A percentile compares a stretch with the other conserved stretches of the same genome.
These are phyloP conservation scores for Acleris laterana DNA, from an alignment of 2,888 invertebrate genomes.

Conservation along the genomic window DNA sequence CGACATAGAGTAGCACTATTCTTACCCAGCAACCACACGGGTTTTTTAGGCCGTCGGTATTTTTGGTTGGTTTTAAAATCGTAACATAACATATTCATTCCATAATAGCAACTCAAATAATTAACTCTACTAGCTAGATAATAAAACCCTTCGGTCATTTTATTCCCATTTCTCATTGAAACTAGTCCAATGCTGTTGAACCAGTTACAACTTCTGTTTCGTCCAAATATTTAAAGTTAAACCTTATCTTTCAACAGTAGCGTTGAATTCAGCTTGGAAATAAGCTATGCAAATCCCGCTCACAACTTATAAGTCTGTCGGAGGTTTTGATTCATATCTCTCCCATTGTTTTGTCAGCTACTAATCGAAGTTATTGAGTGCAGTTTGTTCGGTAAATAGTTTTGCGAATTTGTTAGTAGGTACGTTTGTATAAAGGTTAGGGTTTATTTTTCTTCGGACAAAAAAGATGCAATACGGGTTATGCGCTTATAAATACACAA, in stretches of 20 bases:
- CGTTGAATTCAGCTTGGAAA: constrained; percentile 33
- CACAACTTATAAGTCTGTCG: constrained; percentile 13
- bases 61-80: no score
- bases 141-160: constrained; percentile 7
- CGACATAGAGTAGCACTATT: no score
- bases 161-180: constrained; percentile 20
- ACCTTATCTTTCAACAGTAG: constrained; percentile 34
- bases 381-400: constrained; percentile 13
- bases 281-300: constrained; percentile 27
- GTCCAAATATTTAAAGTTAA: neutral
- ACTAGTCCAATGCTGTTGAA: constrained; percentile 5
- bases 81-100: no score
- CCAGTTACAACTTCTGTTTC: constrained; percentile 11
- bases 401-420: neutral
- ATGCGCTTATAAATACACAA: no score
- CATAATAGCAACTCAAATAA: neutral
- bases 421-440: no score
- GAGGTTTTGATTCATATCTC: constrained; percentile 54
- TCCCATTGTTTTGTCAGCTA: constrained; percentile 51
- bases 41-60: no score
- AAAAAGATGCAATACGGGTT: no score
- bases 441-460: no score
- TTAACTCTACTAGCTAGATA: neutral
- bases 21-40: no score
- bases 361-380: constrained; percentile 33